These are phyloP conservation scores for Macrocentrus cingulum DNA, from an alignment of 1,140 invertebrate genomes.

Conservation along the genomic window DNA sequence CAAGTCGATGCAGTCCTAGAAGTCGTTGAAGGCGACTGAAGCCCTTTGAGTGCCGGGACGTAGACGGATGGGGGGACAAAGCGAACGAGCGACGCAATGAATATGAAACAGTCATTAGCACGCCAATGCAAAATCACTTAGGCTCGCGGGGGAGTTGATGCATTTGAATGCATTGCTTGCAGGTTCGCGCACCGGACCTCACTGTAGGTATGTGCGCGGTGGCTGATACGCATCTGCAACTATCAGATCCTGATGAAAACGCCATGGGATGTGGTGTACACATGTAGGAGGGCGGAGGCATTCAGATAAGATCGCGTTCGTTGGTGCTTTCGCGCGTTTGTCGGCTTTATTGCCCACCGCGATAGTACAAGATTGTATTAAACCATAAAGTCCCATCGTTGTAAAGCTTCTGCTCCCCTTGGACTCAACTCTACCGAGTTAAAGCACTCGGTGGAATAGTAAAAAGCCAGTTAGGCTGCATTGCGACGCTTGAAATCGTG, in stretches of 20 bases:
- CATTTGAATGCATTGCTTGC: constrained; percentile 43
- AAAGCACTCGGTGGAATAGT: constrained; percentile 21
- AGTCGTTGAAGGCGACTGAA: too few relatives aligned
- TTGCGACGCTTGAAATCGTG: too few relatives aligned
- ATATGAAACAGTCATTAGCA: constrained; percentile 49
- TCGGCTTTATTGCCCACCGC: constrained; percentile 39
- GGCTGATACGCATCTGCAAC: background rate
- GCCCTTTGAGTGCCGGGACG: background rate
- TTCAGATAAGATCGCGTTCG: constrained; percentile 42
- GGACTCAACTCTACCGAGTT: background rate
- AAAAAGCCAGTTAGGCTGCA: too few relatives aligned
- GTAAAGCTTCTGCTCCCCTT: constrained; percentile 25
- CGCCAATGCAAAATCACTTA: constrained; percentile 46
- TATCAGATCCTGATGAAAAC: constrained; percentile 2
- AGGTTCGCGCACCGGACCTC: too few relatives aligned
- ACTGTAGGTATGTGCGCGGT: too few relatives aligned
- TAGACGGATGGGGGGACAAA: background rate
- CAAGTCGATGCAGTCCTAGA: too few relatives aligned
- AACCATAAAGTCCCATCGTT: constrained; percentile 36
- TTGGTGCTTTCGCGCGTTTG: constrained; percentile 29
- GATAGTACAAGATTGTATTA: constrained; percentile 44
- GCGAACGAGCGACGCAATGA: constrained; percentile 30
- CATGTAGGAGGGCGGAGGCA: background rate
- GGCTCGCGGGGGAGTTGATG: constrained; percentile 19
- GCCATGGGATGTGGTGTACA: background rate